Percentiles rank a stretch among this genome's conserved stretches.
Conservation (phyloP, 2,888 invertebrate species). For the Drosophila maculinotata region DNA sequence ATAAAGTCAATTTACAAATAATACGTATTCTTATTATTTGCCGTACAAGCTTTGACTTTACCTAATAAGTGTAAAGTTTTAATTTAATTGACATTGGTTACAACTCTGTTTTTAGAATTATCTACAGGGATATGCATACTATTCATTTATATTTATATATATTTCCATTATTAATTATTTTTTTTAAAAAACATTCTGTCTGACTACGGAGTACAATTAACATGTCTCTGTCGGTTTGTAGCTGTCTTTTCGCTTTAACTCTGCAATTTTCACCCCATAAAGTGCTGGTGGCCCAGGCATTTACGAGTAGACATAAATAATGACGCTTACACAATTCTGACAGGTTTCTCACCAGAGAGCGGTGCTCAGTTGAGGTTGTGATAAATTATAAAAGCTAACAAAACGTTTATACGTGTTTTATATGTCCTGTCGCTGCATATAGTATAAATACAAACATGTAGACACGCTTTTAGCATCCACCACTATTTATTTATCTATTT, state of each 20-base stretch:
- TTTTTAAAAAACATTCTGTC: slow-evolving; percentile 1
- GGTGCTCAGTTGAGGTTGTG: slow-evolving; percentile 30
- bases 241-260: slow-evolving; percentile 37
- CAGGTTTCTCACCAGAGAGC: slow-evolving; percentile 41
- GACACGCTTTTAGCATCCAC: slow-evolving; percentile 5
- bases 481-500: too few species aligned
- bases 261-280: background rate
- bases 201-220: too few species aligned
- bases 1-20: too few species aligned
- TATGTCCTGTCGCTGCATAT: slow-evolving; percentile 34
- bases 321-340: slow-evolving; percentile 47
- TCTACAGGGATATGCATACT: too few species aligned
- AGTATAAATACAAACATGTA: slow-evolving; percentile 15
- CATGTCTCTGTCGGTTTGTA: slow-evolving; percentile 17
- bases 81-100: too few species aligned
- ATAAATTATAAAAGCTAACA: slow-evolving; percentile 56
- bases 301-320: slow-evolving; percentile 50
- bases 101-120: too few species aligned
- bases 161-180: too few species aligned
- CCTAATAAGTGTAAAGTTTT: too few species aligned
- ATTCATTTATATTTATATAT: too few species aligned
- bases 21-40: too few species aligned
- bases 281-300: slow-evolving; percentile 1
- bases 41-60: too few species aligned
- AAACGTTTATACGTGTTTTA: slow-evolving; percentile 58